These are phyloP conservation scores for Zhuqinia jingwanae DNA, from an alignment of 2,888 invertebrate species.

Conservation along the genomic window DNA sequence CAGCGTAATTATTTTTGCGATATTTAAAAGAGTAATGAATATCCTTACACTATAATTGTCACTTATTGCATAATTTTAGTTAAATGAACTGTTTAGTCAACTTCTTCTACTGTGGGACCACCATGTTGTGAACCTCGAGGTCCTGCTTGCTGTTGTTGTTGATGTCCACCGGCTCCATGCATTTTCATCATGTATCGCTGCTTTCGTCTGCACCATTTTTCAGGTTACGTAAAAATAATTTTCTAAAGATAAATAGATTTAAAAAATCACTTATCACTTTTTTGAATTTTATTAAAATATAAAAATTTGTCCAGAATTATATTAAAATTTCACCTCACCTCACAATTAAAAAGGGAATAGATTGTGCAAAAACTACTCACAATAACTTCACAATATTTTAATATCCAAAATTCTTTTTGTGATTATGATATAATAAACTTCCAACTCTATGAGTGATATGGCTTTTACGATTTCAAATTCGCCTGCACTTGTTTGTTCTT, in stretches of 20 bases:
- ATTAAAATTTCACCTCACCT: neutral
- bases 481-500: constrained; percentile 4
- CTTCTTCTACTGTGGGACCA: constrained; percentile 79
- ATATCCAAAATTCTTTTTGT: too few species aligned
- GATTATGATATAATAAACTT: too few species aligned
- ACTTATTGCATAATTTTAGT: neutral
- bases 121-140: constrained; percentile 71
- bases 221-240: constrained; percentile 77
- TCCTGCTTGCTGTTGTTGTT: constrained; percentile 69
- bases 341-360: neutral
- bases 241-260: too few species aligned
- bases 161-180: constrained; percentile 82
- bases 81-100: constrained; percentile 72
- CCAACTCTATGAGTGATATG: too few species aligned
- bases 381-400: too few species aligned
- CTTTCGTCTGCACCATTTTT: constrained; percentile 83
- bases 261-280: too few species aligned
- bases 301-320: neutral
- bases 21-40: neutral
- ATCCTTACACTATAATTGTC: neutral
- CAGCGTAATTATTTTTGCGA: neutral
- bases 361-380: neutral
- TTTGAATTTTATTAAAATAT: neutral
- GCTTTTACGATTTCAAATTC: neutral
- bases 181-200: constrained; percentile 84